Base-by-base conservation (phyloP, 2,888 invertebrate species). In the Lagria hirta region DNA sequence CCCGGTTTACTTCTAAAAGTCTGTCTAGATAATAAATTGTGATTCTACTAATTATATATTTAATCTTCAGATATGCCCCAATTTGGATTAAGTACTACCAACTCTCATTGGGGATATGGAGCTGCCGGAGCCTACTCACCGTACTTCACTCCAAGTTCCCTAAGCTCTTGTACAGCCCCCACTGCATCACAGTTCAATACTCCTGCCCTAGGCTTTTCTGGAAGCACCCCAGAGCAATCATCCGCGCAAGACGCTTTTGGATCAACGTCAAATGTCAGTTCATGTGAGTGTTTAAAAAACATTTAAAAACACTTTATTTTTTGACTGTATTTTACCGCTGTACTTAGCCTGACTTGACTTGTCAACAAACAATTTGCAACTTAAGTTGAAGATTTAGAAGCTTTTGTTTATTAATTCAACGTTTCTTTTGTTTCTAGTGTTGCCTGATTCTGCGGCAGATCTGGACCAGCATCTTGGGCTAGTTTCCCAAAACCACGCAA, bases 31-130 rank as follows among this genome's bases (percentile, higher is more conserved):
- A 21, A n/a, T 8, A 21, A 21, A 21, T 10, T 21, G 21, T 21
- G n/a, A 8, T 2, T 21, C 10, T 21, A 3, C 21, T 21, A n/a
- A n/a, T n/a, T n/a, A n/a, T n/a, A n/a, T n/a, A n/a, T n/a, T n/a
- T n/a, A n/a, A n/a, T n/a, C n/a, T 69, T 2, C 74, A 89, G 88
- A 89, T 72, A 88, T 90, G 88, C 82, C 88, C 56, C 88, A 88
- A 71, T 89, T 90, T 67, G 87, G 88, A 26, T 73, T 88, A 66
- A 86, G 88, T 69, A 84, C 87, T 61, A 83, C 87, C 60, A 90
- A 91, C 71, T 85, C 88, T 6, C 88, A 88, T 66, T 91, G 91
- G 91, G 89, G 91, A 52, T 90, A 90, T 68, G 84, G 90, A 23
- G 82, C 88, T 27, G 86, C 90, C 15, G 85, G 87, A 42, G 89